Evolutionary conservation across 2,113 vertebrate genomes (phyloP).

Genomic region (Heterotis niloticus): DNA sequence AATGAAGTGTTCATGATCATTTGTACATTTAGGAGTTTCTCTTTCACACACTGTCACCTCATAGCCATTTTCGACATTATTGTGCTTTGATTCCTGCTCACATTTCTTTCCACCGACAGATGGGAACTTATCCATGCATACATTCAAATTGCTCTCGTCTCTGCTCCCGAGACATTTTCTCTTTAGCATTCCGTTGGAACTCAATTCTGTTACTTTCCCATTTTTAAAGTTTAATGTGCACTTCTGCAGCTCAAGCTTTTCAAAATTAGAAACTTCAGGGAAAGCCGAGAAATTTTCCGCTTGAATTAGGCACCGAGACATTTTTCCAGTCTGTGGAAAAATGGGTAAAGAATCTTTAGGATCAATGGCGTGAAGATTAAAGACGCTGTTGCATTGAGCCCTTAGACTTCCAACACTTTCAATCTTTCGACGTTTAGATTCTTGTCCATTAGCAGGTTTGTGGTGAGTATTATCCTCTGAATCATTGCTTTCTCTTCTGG

Average conservation of each 20-base stretch:
- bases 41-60: background rate
- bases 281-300: background rate
- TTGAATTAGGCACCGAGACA: background rate
- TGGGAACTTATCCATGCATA: background rate
- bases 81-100: conserved; percentile 25
- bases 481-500: background rate
- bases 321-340: background rate
- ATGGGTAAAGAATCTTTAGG: background rate
- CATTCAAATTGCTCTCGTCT: background rate
- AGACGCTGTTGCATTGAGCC: background rate
- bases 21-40: conserved; percentile 2
- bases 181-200: background rate
- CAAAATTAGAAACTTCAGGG: background rate
- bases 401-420: conserved; percentile 14
- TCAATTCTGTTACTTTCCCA: background rate
- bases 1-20: background rate
- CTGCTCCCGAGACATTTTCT: background rate
- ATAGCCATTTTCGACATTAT: background rate
- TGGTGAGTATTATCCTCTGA: background rate
- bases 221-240: background rate
- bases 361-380: background rate
- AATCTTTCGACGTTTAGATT: conserved; percentile 53
- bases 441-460: conserved; percentile 38
- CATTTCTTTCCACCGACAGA: conserved; percentile 20
- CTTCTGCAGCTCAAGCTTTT: background rate